Base-by-base conservation (phyloP, 2,113 vertebrate species). In the Ochotona princeps region DNA sequence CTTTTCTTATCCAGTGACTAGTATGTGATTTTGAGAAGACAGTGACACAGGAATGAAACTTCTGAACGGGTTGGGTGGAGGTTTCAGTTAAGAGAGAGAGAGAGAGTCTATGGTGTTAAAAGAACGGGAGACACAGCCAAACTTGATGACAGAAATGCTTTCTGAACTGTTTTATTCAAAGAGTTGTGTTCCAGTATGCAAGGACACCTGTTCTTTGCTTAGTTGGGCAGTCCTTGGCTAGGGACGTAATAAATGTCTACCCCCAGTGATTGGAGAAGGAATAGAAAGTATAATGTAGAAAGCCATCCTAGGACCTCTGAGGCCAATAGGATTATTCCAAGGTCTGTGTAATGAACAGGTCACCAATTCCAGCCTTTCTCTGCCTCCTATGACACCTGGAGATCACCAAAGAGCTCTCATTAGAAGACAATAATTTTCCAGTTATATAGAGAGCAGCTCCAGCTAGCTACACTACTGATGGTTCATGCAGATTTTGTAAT, bases 151-250 rank as follows among this genome's bases (percentile, higher is more conserved):
- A 89, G 70, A 73, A 76, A 84, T 15, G 20, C 30, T 61, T 73
- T 90, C 67, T 78, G 38, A 17, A 65, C 30, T 3, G 1, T 91
- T 90, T 92, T 87, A 57, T 73, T 90, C 18, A 67, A 63, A 90
- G 4, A 87, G 8, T 2, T 14, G 26, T 84, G 7, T 65, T 67
- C n/a, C 1, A 67, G 11, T 60, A 65, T 74, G 12, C 12, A 9
- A 93, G 15, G 18, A 74, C 21, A 93, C 11, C 1, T 14, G 3
- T 13, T 20, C 80, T 79, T 87, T 4, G 0, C 44, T 92, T 60
- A 70, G 30, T 38, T 23, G 51, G 69, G 79, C 8, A 79, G 49
- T 3, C 17, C 0, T 79, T 2, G 3, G 78, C 51, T 2, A 21
- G 47, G 54, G 47, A 92, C 30, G 65, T 1, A 66, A 15, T 10